Evolutionary conservation across 2,797 vertebrate genomes (phyloP).

Genomic region (Pampus argenteus): DNA sequence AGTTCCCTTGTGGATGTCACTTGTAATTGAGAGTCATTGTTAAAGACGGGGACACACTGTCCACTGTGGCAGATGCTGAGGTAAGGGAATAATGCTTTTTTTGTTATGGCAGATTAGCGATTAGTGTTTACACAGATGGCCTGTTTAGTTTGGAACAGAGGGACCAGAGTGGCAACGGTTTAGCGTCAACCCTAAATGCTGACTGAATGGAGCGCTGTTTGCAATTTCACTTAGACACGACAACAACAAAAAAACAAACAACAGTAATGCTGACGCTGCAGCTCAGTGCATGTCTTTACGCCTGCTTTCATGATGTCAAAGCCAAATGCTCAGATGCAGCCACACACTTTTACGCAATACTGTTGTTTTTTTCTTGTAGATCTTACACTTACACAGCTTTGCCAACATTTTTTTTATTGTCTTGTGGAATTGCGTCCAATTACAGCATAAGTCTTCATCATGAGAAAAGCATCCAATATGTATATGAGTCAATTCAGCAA

Average conservation of each 20-base stretch:
- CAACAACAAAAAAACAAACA: background rate
- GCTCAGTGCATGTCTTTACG: background rate
- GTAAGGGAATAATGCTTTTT: constrained; percentile 24
- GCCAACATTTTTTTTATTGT: background rate
- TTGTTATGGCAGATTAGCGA: constrained; percentile 31
- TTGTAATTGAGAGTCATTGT: constrained; percentile 9
- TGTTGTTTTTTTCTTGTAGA: too few relatives aligned
- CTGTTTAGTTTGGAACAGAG: constrained; percentile 18
- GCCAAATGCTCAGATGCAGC: background rate
- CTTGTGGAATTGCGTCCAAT: background rate
- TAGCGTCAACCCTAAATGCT: constrained; percentile 7
- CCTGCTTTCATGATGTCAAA: background rate
- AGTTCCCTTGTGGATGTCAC: background rate
- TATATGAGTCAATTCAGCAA: too few relatives aligned
- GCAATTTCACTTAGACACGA: background rate
- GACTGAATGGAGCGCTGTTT: constrained; percentile 2
- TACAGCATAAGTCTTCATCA: too few relatives aligned
- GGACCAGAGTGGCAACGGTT: background rate
- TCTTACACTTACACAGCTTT: background rate
- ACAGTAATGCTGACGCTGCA: background rate
- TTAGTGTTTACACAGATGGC: constrained; percentile 45
- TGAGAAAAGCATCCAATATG: too few relatives aligned
- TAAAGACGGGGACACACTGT: constrained; percentile 10
- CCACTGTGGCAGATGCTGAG: constrained; percentile 35
- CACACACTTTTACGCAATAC: background rate